Evolutionary conservation across 1,140 invertebrate species (phyloP).

Genomic region (Drosophila setifemur): DNA sequence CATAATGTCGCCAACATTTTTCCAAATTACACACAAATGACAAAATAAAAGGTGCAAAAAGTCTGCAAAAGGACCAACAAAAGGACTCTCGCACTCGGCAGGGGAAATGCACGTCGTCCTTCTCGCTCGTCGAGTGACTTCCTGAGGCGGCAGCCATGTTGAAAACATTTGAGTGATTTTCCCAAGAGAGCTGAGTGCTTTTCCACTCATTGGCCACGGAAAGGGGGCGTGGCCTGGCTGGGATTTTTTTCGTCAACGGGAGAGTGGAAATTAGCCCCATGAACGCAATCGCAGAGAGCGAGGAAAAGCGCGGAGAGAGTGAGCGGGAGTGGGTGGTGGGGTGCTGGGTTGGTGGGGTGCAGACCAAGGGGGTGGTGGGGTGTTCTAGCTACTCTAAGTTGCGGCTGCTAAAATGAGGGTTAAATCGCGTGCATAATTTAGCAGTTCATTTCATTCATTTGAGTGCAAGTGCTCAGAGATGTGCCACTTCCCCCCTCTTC

Average conservation of each 20-base stretch:
- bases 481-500: constrained; percentile 27
- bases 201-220: constrained; percentile 50
- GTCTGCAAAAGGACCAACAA: constrained; percentile 54
- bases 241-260: background rate
- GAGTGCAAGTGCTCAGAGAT: constrained; percentile 72
- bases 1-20: constrained; percentile 80
- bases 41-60: constrained; percentile 79
- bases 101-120: constrained; percentile 27
- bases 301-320: background rate
- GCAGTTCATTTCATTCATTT: constrained; percentile 81
- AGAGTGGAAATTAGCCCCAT: constrained; percentile 6
- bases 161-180: constrained; percentile 51
- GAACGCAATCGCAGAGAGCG: constrained; percentile 35
- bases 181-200: background rate
- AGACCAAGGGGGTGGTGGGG: background rate
- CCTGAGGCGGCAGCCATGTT: constrained; percentile 73
- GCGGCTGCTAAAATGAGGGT: constrained; percentile 72
- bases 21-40: constrained; percentile 77
- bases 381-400: constrained; percentile 23
- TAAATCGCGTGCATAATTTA: constrained; percentile 82
- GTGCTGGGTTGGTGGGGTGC: background rate
- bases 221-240: constrained; percentile 42
- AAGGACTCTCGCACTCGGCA: constrained; percentile 7
- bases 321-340: background rate
- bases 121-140: constrained; percentile 25